These are phyloP conservation scores for Eremobia ochroleuca DNA, from an alignment of 2,888 invertebrate species.

Conservation along the genomic window DNA sequence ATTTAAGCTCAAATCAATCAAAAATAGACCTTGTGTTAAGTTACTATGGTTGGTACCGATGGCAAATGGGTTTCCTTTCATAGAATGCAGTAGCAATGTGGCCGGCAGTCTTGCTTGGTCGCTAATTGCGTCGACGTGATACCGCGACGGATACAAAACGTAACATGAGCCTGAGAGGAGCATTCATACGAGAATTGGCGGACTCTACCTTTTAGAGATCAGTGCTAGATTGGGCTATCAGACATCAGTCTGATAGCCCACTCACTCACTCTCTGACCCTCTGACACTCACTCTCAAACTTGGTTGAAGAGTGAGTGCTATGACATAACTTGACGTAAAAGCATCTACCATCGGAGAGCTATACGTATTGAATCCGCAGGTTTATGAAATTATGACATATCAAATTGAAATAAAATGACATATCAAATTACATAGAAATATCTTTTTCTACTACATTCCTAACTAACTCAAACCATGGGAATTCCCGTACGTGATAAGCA, in stretches of 20 bases:
- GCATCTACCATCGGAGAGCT: not conserved
- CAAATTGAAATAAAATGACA: no score
- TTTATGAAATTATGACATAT: not conserved
- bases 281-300: no score
- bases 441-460: conserved; percentile 12
- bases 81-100: conserved; percentile 58
- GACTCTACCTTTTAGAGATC: not conserved
- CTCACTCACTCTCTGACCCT: no score
- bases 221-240: no score
- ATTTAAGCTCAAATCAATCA: not conserved
- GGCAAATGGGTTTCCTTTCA: conserved; percentile 11
- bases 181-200: not conserved
- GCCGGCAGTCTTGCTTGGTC: conserved; percentile 39
- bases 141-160: conserved; percentile 25
- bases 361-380: not conserved
- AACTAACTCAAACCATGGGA: conserved; percentile 6
- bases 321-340: not conserved
- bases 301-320: not conserved
- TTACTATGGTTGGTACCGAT: conserved; percentile 3
- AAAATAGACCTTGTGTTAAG: conserved; percentile 25
- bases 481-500: conserved; percentile 25
- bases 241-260: no score
- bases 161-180: conserved; percentile 5
- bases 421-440: not conserved
- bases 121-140: conserved; percentile 62